These are phyloP conservation scores for Oncopodura yosiiana DNA, from an alignment of 1,140 invertebrate species.

Conservation along the genomic window DNA sequence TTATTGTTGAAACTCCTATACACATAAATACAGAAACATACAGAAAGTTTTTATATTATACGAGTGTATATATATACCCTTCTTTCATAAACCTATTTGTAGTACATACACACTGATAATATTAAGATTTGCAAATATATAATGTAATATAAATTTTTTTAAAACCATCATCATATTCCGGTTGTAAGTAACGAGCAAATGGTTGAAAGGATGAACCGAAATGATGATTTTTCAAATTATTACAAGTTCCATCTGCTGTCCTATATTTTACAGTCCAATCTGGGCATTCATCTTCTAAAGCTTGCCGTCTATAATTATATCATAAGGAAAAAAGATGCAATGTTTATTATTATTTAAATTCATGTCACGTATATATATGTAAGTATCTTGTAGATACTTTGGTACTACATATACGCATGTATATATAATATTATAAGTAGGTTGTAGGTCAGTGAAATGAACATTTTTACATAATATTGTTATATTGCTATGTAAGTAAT, in stretches of 20 bases:
- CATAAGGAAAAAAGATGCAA: not conserved
- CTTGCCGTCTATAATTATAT: constrained; percentile 16
- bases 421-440: not conserved
- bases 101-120: too few species aligned
- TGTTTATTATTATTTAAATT: not conserved
- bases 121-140: too few species aligned
- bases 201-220: constrained; percentile 66
- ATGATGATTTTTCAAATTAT: constrained; percentile 60
- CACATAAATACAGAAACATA: too few species aligned
- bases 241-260: constrained; percentile 72
- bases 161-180: constrained; percentile 72
- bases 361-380: not conserved
- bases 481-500: not conserved
- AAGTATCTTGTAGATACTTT: too few species aligned
- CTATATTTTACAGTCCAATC: constrained; percentile 48
- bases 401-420: not conserved
- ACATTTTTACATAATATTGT: not conserved
- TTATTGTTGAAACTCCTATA: constrained; percentile 30
- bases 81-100: too few species aligned
- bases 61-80: too few species aligned
- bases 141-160: constrained; percentile 25
- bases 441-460: too few species aligned
- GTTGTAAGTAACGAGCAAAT: constrained; percentile 65
- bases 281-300: constrained; percentile 21
- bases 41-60: too few species aligned